Evolutionary conservation across 2,113 vertebrate genomes (phyloP), one percentile per base, ranked within the genome.

Genomic region (Pipra filicauda): DNA sequence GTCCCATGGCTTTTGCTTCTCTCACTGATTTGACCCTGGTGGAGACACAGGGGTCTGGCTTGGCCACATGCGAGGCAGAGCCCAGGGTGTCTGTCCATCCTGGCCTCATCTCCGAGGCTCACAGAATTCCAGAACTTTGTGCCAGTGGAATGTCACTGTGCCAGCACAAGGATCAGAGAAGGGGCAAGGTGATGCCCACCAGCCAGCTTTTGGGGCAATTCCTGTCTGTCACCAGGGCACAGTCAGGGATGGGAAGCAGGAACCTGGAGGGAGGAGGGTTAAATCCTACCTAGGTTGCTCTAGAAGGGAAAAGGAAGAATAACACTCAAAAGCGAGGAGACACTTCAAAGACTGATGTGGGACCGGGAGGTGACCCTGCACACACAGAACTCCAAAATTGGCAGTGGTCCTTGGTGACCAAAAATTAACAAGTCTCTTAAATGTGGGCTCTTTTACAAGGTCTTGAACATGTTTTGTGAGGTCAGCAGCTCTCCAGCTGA

Each of bases 91-190:
- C 64, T 55, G 59, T 77, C 65, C 59, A 23, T 65, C 70, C 83
- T 58, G 48, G 83, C 31, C 61, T 70, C 1, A 0, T 18, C 41
- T 41, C 71, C 0, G 0, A 82, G 66, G 39, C 1, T 49, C 64
- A 61, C 37, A 30, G 61, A 57, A 44, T 71, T 58, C 37, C 31
- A 89, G 80, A 61, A 22, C 39, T 49, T 49, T 10, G 75, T 49
- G 70, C 54, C 5, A 11, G 22, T 78, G 55, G 65, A 35, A 58
- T 3, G 6, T 49, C 77, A 54, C 85, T 5, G 5, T 27, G 62
- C 43, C 12, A 35, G 11, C n/a, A 14, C 3, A 2, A 52, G 41
- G 52, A 87, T 30, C 59, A 33, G 24, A 30, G 12, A 61, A 5
- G 24, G 22, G 14, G 27, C 33, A 77, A 61, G 59, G 59, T 24